A percentile compares a stretch with the other conserved stretches of the same genome.
Conservation (phyloP, 2,888 invertebrate genomes). For the Busseola fusca region DNA sequence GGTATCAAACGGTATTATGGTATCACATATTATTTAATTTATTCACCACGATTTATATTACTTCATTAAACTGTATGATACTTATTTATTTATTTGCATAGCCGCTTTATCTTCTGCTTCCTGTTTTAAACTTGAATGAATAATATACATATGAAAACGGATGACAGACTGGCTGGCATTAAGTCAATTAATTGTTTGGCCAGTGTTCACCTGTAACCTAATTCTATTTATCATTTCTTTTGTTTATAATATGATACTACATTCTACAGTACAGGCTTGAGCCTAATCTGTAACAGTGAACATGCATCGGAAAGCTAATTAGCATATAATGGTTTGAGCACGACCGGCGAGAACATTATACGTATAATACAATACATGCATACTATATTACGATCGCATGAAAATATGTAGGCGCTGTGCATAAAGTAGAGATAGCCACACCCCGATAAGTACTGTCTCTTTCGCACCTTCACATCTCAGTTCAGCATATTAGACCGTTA, state of each 20-base stretch:
- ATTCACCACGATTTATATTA: constrained; percentile 16
- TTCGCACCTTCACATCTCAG: constrained; percentile 71
- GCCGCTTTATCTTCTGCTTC: constrained; percentile 40
- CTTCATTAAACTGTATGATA: constrained; percentile 23
- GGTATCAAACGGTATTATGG: constrained; percentile 30
- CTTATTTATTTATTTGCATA: constrained; percentile 42
- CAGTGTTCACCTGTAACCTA: constrained; percentile 30
- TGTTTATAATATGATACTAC: constrained; percentile 60
- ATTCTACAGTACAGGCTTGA: constrained; percentile 38
- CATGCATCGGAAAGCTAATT: constrained; percentile 78
- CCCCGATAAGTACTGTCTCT: constrained; percentile 80
- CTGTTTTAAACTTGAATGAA: constrained; percentile 30
- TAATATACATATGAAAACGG: constrained; percentile 12
- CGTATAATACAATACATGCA: constrained; percentile 36
- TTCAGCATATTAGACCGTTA: constrained; percentile 66
- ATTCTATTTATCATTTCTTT: constrained; percentile 55
- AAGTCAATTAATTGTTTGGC: constrained; percentile 16
- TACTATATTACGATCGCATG: constrained; percentile 71
- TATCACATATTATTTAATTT: constrained; percentile 30
- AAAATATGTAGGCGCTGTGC: constrained; percentile 78
- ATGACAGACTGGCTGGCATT: constrained; percentile 9
- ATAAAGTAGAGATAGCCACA: constrained; percentile 85
- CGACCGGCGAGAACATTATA: constrained; percentile 67
- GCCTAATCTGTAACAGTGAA: constrained; percentile 70
- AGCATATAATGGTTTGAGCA: constrained; percentile 80